Conservation (phyloP, 2,888 invertebrate genomes). For the Torymus tubicola region DNA sequence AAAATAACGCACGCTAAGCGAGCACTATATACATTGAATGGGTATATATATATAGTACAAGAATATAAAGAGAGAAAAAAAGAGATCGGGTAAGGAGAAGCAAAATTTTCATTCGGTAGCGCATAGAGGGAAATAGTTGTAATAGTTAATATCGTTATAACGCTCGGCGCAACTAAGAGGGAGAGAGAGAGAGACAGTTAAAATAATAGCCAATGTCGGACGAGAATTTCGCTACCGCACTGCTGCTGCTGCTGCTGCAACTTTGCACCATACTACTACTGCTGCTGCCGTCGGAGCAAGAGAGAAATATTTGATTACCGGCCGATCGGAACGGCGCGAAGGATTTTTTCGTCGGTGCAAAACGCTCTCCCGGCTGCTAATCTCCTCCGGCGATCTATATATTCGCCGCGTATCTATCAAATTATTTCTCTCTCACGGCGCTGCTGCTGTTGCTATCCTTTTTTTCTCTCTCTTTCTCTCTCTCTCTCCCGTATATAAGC, state of each 20-base stretch:
- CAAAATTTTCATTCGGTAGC: slow-evolving; percentile 19
- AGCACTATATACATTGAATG: no score
- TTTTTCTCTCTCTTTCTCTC: slow-evolving; percentile 12
- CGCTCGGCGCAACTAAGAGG: neutral
- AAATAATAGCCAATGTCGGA: slow-evolving; percentile 47
- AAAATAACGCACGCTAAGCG: no score
- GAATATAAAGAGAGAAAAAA: no score
- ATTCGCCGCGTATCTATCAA: slow-evolving; percentile 36
- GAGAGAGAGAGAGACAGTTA: slow-evolving; percentile 30
- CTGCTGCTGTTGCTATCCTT: neutral
- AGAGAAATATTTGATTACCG: slow-evolving; percentile 52
- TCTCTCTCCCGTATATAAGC: no score
- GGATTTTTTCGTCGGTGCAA: slow-evolving; percentile 28
- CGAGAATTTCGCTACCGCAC: slow-evolving; percentile 51
- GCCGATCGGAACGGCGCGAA: slow-evolving; percentile 24
- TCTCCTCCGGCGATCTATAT: slow-evolving; percentile 36
- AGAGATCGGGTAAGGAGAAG: neutral
- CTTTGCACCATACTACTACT: neutral
- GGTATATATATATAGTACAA: no score
- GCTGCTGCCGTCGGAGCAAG: neutral
- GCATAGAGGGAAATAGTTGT: slow-evolving; percentile 47
- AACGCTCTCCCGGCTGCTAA: slow-evolving; percentile 29
- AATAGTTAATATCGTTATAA: slow-evolving; percentile 40
- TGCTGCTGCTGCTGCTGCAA: slow-evolving; percentile 11
- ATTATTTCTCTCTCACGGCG: slow-evolving; percentile 21